These are phyloP conservation scores for Cryptophagus acutangulus DNA, from an alignment of 2,888 invertebrate species.

Conservation along the genomic window DNA sequence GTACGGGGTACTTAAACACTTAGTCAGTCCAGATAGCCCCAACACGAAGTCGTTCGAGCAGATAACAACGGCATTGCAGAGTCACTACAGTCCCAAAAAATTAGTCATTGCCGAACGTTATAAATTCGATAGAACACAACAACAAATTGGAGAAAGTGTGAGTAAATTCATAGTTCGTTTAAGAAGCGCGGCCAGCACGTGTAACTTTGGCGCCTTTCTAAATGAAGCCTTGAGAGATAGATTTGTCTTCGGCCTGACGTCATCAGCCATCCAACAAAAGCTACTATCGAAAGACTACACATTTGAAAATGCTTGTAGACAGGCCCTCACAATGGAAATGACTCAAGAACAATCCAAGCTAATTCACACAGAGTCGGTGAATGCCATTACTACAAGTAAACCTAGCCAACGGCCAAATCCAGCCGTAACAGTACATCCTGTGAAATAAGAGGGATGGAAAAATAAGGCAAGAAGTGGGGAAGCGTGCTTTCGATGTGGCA, in stretches of 20 bases:
- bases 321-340: not conserved
- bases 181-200: conserved; percentile 25
- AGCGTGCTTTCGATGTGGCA: no score
- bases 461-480: no score
- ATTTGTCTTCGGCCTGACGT: conserved; percentile 26
- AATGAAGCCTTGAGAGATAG: conserved; percentile 21
- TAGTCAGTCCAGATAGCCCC: conserved; percentile 9
- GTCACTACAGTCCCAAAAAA: conserved; percentile 18
- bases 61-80: conserved; percentile 4
- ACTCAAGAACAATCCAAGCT: conserved; percentile 4
- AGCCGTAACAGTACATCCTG: no score
- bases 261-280: conserved; percentile 17
- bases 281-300: conserved; percentile 14
- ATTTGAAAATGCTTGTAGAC: conserved; percentile 1
- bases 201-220: conserved; percentile 28
- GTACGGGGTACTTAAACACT: conserved; percentile 9
- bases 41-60: conserved; percentile 7
- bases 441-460: no score
- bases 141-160: conserved; percentile 20
- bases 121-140: conserved; percentile 27
- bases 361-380: no score
- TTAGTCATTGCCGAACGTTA: conserved; percentile 29
- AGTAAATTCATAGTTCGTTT: conserved; percentile 22
- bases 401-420: no score
- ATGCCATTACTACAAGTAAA: no score